These are phyloP conservation scores for Trichogramma pretiosum DNA, from an alignment of 1,140 invertebrate species.

Conservation along the genomic window DNA sequence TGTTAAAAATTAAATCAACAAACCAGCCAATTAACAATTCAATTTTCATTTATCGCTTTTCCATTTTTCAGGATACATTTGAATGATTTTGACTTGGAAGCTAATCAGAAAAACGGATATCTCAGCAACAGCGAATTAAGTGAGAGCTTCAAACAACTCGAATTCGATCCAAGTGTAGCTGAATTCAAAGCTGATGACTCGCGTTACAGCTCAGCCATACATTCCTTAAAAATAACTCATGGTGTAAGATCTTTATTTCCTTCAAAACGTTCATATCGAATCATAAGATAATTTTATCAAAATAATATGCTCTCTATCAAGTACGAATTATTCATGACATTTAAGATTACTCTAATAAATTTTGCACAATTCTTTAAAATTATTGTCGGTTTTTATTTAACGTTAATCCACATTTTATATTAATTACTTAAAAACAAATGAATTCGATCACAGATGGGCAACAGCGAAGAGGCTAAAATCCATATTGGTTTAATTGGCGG, in stretches of 20 bases:
- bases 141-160: conserved; percentile 53
- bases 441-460: conserved; percentile 53
- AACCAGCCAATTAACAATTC: too few relatives aligned
- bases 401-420: too few relatives aligned
- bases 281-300: not conserved
- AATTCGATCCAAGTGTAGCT: conserved; percentile 54
- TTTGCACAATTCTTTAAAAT: too few relatives aligned
- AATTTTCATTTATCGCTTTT: not conserved
- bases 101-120: conserved; percentile 34
- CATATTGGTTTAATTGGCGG: conserved; percentile 77
- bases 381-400: too few relatives aligned
- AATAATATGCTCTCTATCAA: too few relatives aligned
- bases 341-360: too few relatives aligned
- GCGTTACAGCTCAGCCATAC: conserved; percentile 50
- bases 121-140: conserved; percentile 53
- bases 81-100: conserved; percentile 26
- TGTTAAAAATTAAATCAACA: too few relatives aligned
- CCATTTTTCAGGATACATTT: conserved; percentile 7
- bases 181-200: conserved; percentile 56
- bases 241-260: conserved; percentile 48
- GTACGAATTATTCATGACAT: too few relatives aligned
- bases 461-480: conserved; percentile 68
- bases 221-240: conserved; percentile 56
- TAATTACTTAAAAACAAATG: too few relatives aligned
- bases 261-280: not conserved